A percentile compares a stretch with the other conserved stretches of the same genome.
Evolutionary conservation across 2,888 invertebrate genomes (phyloP).

Genomic region (Oligia strigilis): DNA sequence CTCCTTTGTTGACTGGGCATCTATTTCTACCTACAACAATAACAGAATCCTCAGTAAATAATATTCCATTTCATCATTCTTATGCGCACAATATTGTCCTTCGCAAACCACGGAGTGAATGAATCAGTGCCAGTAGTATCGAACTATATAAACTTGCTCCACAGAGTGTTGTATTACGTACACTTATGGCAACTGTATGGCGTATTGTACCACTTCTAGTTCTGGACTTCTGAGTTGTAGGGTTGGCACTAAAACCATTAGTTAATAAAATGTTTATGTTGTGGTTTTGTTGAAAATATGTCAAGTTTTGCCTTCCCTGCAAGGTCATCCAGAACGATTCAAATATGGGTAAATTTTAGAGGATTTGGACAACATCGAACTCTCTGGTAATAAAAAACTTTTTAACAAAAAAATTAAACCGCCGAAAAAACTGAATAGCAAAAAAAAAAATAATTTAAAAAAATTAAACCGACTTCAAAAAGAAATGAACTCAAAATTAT

Average conservation of each 20-base stretch:
- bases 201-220: conserved; percentile 60
- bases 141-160: conserved; percentile 46
- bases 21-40: neutral
- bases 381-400: too few species aligned
- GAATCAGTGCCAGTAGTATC: conserved; percentile 27
- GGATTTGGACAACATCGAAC: too few species aligned
- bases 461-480: too few species aligned
- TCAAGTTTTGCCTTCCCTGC: neutral
- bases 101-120: conserved; percentile 24
- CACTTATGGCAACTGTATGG: conserved; percentile 63
- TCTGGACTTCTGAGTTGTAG: conserved; percentile 49
- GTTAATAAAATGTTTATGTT: neutral
- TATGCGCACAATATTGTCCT: conserved; percentile 8
- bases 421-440: too few species aligned
- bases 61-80: conserved; percentile 3
- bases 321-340: too few species aligned
- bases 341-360: too few species aligned
- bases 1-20: neutral
- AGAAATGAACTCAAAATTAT: too few species aligned
- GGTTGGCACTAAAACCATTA: conserved; percentile 22
- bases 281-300: neutral
- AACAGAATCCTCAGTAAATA: conserved; percentile 4
- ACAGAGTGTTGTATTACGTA: conserved; percentile 48
- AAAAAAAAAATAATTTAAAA: too few species aligned
- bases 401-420: too few species aligned